phyloP scores from a whole-genome alignment of 2,113 vertebrate genomes.

The Turdus rufiventris region DNA sequence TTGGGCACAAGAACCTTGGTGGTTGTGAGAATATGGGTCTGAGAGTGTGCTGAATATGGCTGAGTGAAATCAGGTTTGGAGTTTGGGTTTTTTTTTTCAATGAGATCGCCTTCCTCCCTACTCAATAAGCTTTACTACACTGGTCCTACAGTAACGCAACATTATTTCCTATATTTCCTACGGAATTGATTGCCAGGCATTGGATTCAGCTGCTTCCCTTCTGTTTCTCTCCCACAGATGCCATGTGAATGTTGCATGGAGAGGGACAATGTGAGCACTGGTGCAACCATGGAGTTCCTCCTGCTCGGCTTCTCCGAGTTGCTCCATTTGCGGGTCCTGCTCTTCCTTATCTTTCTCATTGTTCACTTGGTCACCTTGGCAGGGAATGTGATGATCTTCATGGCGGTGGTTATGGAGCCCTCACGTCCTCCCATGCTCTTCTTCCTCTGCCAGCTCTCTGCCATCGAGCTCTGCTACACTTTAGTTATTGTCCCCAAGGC shows the following conservation, averaged over 20 bases:
- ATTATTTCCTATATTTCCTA: not conserved
- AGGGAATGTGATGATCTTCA: constrained; percentile 57
- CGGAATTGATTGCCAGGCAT: not conserved
- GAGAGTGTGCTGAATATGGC: not conserved
- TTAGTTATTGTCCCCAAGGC: constrained; percentile 64
- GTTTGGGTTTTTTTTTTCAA: not conserved
- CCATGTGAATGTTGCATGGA: constrained; percentile 10
- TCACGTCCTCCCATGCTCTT: constrained; percentile 64
- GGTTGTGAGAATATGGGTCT: not conserved
- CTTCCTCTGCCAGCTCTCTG: constrained; percentile 69
- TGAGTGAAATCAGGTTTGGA: not conserved
- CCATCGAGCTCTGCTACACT: constrained; percentile 64
- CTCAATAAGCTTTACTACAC: not conserved
- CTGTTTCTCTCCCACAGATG: constrained; percentile 22
- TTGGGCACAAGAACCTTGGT: not conserved
- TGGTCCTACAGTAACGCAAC: not conserved
- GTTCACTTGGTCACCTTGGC: constrained; percentile 52
- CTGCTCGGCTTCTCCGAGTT: constrained; percentile 67
- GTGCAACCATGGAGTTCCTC: constrained; percentile 42
- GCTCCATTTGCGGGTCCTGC: constrained; percentile 10
- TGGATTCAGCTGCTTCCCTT: not conserved
- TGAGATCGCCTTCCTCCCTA: not conserved
- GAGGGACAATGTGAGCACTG: not conserved
- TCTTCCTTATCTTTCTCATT: constrained; percentile 60
- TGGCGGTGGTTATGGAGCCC: constrained; percentile 28